phyloP scores from a whole-genome alignment of 2,113 vertebrate species.

The Nerophis ophidion region DNA sequence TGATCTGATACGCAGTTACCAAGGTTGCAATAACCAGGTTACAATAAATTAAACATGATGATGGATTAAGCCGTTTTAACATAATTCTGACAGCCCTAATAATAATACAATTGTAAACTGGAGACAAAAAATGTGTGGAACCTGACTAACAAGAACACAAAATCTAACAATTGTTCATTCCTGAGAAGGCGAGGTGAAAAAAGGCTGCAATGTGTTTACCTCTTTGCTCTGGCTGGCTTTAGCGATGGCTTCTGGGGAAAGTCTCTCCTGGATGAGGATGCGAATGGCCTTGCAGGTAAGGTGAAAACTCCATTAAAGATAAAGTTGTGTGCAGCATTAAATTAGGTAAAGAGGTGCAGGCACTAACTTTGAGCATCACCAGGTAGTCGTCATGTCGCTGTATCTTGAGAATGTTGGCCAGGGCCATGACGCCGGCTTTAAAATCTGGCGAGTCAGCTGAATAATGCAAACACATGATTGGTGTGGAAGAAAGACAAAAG shows the following conservation, averaged over 20 bases:
- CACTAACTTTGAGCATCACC: constrained; percentile 92
- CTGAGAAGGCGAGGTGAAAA: background rate
- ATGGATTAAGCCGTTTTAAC: no score
- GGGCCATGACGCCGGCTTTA: constrained; percentile 91
- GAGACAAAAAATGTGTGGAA: no score
- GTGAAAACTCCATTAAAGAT: background rate
- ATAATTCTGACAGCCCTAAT: no score
- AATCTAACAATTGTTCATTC: background rate
- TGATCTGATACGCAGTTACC: no score
- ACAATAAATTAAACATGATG: no score
- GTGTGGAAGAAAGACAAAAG: background rate
- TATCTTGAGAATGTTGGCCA: constrained; percentile 92
- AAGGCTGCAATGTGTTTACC: constrained; percentile 60
- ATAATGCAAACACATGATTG: background rate
- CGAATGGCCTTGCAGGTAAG: constrained; percentile 80
- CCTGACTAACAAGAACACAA: background rate
- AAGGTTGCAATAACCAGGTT: no score
- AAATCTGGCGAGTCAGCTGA: constrained; percentile 91
- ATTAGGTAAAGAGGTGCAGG: no score
- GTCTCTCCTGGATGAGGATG: constrained; percentile 90
- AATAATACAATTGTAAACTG: no score
- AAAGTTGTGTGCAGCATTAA: background rate
- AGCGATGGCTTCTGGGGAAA: constrained; percentile 87
- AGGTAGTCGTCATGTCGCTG: constrained; percentile 94
- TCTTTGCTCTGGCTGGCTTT: constrained; percentile 87